Evolutionary conservation across 2,888 invertebrate genomes (phyloP), one percentile per base, ranked within the genome.

Genomic region (Chloroclysta siterata): DNA sequence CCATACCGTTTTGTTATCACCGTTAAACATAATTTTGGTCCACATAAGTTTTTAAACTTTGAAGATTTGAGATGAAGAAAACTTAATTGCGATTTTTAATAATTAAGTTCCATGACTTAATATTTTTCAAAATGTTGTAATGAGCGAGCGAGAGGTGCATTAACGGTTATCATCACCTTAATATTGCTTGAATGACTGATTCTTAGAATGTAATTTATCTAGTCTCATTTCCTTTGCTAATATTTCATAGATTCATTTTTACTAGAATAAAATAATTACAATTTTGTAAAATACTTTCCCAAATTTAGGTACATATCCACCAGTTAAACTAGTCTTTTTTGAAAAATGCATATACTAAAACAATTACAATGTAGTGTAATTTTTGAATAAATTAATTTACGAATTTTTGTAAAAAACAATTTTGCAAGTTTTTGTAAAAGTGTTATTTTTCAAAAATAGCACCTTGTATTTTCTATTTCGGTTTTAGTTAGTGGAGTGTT

Each of bases 141-240:
- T n/a, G n/a, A n/a, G n/a, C n/a, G n/a, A n/a, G n/a, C n/a, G n/a
- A n/a, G n/a, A n/a, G n/a, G n/a, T n/a, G 22, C 22, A 22, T 22
- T 22, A 22, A 3, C 22, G 3, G 22, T 3, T 22, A 3, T 22
- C 22, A 2, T 22, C 3, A 3, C 22, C 22, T 53, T 36, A 60
- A 36, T 75, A 74, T 71, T 77, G 83, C 78, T 76, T 79, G 78
- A 80, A 81, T 81, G 81, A 90, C 89, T 90, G 89, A 90, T 80
- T 84, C 79, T 83, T 87, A 89, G 82, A 77, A 86, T 82, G 77
- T 79, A 79, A 76, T 78, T 68, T 77, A 71, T 84, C 87, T 90
- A 89, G 90, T 89, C 88, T 82, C 83, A 83, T 80, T 61, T 56
- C 63, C 71, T 81, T 76, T 50, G 50, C 53, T 73, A 73, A 77